These are phyloP conservation scores for Malachius bipustulatus DNA, from an alignment of 2,888 invertebrate genomes.

Conservation along the genomic window DNA sequence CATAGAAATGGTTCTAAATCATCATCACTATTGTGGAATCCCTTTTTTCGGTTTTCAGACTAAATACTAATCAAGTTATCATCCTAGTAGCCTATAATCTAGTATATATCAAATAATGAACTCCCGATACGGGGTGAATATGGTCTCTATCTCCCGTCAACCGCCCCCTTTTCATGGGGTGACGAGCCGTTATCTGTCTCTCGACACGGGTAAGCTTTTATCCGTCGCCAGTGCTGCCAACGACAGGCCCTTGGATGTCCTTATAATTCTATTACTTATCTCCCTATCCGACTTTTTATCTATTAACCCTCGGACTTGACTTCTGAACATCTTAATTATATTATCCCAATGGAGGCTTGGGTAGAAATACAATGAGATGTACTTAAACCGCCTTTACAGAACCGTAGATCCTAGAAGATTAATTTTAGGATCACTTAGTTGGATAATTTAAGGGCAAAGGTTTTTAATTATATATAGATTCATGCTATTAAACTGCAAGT, in stretches of 20 bases:
- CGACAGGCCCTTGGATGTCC: conserved; percentile 25
- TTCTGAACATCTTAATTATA: conserved; percentile 34
- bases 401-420: too few relatives aligned
- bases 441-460: too few relatives aligned
- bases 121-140: conserved; percentile 21
- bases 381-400: too few relatives aligned
- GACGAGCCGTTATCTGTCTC: conserved; percentile 16
- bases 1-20: too few relatives aligned
- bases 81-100: conserved; percentile 13
- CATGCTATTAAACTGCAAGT: too few relatives aligned
- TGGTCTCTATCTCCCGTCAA: conserved; percentile 15
- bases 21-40: too few relatives aligned
- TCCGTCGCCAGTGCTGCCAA: conserved; percentile 20
- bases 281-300: conserved; percentile 34
- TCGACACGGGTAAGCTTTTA: conserved; percentile 25
- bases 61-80: too few relatives aligned
- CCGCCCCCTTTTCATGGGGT: conserved; percentile 14
- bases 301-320: conserved; percentile 33
- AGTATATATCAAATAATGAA: conserved; percentile 25
- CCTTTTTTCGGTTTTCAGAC: neutral
- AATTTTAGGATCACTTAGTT: too few relatives aligned
- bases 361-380: too few relatives aligned
- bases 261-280: conserved; percentile 35
- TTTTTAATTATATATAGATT: too few relatives aligned
- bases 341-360: too few relatives aligned